phyloP scores from a whole-genome alignment of 2,888 invertebrate species.

The Cantharis nigra region DNA sequence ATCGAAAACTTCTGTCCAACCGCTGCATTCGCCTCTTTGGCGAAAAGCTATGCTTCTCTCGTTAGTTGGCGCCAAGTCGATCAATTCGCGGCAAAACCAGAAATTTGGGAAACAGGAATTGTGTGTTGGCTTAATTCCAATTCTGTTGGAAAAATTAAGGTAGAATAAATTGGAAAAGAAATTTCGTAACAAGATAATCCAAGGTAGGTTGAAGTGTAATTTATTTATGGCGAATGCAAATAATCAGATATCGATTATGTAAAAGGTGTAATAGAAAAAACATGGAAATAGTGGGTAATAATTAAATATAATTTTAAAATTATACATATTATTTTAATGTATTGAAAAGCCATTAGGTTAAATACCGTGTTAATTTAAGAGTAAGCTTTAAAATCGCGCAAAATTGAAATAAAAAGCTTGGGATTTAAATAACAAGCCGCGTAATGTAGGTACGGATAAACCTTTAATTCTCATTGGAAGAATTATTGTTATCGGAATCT shows the following conservation, averaged over 20 bases:
- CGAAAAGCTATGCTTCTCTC: too few relatives aligned
- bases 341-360: conserved; percentile 54
- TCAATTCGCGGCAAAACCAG: too few relatives aligned
- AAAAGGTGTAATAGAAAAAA: neutral
- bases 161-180: neutral
- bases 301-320: conserved; percentile 26
- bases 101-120: too few relatives aligned
- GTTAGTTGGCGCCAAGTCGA: too few relatives aligned
- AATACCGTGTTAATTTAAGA: conserved; percentile 54
- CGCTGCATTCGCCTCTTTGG: too few relatives aligned
- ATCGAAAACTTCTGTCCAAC: too few relatives aligned
- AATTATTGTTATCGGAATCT: conserved; percentile 38
- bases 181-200: neutral
- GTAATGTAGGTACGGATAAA: conserved; percentile 45
- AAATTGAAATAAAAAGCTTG: conserved; percentile 55
- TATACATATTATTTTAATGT: conserved; percentile 37
- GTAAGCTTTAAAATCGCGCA: conserved; percentile 51
- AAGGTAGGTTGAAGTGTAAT: neutral
- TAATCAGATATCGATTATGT: neutral
- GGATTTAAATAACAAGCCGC: conserved; percentile 53
- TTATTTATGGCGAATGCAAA: neutral
- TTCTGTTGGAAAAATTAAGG: too few relatives aligned
- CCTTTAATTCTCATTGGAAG: conserved; percentile 42
- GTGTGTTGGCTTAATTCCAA: too few relatives aligned
- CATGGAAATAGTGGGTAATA: neutral